phyloP scores from a whole-genome alignment of 37 sponge, comb jelly and placozoan species.

The Crambe crambe region DNA sequence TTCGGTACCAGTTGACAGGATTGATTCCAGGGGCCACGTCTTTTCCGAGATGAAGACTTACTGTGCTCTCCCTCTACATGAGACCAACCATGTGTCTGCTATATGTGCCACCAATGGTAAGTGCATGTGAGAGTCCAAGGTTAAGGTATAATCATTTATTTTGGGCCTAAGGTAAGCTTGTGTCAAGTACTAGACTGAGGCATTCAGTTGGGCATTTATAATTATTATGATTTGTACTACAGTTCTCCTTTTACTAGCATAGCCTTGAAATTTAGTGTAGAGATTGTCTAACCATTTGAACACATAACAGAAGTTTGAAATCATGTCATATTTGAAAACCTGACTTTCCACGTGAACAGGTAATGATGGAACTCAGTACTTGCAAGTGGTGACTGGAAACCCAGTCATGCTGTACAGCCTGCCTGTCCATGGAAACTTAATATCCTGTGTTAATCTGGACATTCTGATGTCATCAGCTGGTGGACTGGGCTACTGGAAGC shows the following conservation, averaged over 20 bases:
- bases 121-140: constrained; percentile 1
- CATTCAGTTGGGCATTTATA: too few species aligned
- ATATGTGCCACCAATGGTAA: not conserved
- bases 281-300: too few species aligned
- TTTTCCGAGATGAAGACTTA: constrained; percentile 58
- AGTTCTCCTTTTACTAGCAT: too few species aligned
- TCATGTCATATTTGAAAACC: too few species aligned
- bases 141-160: too few species aligned
- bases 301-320: too few species aligned
- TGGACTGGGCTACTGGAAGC: constrained; percentile 9
- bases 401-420: constrained; percentile 49
- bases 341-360: too few species aligned
- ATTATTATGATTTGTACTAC: too few species aligned
- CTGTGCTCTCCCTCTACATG: constrained; percentile 51
- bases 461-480: constrained; percentile 19
- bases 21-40: constrained; percentile 32
- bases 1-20: constrained; percentile 35
- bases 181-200: too few species aligned
- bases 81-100: constrained; percentile 26
- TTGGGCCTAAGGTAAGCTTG: too few species aligned
- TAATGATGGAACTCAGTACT: constrained; percentile 1
- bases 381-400: constrained; percentile 43
- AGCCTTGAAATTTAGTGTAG: too few species aligned
- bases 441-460: constrained; percentile 34
- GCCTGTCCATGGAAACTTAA: not conserved